A percentile compares a stretch with the other conserved stretches of the same genome.
Conservation (phyloP, 2,888 invertebrate genomes). For the Endomychus coccineus region DNA sequence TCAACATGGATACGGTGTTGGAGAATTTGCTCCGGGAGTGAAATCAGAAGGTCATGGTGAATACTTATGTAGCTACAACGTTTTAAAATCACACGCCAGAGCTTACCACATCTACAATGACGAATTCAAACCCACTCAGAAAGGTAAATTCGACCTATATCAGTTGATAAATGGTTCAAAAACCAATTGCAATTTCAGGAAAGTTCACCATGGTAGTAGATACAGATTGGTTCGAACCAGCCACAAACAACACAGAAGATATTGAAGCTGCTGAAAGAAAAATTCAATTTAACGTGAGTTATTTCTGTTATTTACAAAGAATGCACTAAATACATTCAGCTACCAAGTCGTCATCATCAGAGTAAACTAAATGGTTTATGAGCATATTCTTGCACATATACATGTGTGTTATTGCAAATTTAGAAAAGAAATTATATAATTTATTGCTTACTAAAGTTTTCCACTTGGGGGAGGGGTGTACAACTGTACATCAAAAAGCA, state of each 20-base stretch:
- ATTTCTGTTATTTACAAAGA: no score
- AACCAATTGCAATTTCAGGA: conserved; percentile 16
- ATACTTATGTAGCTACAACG: conserved; percentile 57
- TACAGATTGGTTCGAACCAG: conserved; percentile 56
- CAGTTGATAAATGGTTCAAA: not conserved
- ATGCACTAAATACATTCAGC: no score
- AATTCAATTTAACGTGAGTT: conserved; percentile 49
- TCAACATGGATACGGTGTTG: conserved; percentile 48
- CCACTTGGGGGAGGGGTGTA: no score
- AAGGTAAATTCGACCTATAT: conserved; percentile 41
- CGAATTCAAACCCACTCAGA: conserved; percentile 49
- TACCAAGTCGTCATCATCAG: no score
- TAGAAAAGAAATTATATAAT: no score
- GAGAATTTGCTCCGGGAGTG: conserved; percentile 48
- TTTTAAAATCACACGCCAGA: conserved; percentile 61
- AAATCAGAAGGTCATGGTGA: conserved; percentile 52
- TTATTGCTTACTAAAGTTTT: no score
- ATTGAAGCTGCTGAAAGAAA: conserved; percentile 52
- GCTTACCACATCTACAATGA: conserved; percentile 57
- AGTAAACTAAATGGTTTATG: no score
- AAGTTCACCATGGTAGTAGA: conserved; percentile 48
- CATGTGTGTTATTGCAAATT: no score
- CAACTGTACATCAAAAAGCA: no score
- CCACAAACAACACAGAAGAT: conserved; percentile 48
- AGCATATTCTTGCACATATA: no score